A percentile compares a stretch with the other conserved stretches of the same genome.
phyloP scores from a whole-genome alignment of 2,113 vertebrate species.

The Microcebus lehilahytsara region DNA sequence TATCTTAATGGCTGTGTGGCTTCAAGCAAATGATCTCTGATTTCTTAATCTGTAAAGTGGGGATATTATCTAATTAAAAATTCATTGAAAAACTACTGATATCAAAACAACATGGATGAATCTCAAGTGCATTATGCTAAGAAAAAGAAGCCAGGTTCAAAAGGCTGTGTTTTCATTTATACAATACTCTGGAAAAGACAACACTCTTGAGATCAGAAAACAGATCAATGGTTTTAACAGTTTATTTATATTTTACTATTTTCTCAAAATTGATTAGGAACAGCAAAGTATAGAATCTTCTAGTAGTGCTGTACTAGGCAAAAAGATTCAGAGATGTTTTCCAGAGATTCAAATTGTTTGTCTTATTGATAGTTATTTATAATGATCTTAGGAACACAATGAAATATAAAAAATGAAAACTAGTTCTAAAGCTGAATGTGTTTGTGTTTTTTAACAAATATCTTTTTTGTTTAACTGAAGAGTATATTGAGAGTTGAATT shows the following conservation, averaged over 20 bases:
- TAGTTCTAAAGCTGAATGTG: slow-evolving; percentile 9
- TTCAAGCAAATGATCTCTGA: not conserved
- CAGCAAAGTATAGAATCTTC: not conserved
- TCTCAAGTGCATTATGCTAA: not conserved
- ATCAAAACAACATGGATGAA: not conserved
- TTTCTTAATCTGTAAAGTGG: slow-evolving; percentile 21
- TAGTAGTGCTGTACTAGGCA: not conserved
- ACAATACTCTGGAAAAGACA: not conserved
- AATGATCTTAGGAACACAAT: not conserved
- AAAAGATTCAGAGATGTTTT: not conserved
- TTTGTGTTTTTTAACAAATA: slow-evolving; percentile 25
- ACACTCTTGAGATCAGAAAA: not conserved
- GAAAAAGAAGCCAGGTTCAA: not conserved
- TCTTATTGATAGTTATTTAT: slow-evolving; percentile 19
- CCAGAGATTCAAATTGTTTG: not conserved
- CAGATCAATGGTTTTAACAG: not conserved
- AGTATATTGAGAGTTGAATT: not conserved
- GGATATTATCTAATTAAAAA: slow-evolving; percentile 5
- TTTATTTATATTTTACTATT: slow-evolving; percentile 29
- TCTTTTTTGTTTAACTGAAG: slow-evolving; percentile 15
- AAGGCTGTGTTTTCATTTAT: not conserved
- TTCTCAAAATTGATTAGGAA: not conserved
- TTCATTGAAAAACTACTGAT: not conserved
- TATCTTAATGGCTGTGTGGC: not conserved
- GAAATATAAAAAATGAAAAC: not conserved